These are phyloP conservation scores for Nasonia oneida DNA, from an alignment of 2,888 invertebrate genomes.

Conservation along the genomic window DNA sequence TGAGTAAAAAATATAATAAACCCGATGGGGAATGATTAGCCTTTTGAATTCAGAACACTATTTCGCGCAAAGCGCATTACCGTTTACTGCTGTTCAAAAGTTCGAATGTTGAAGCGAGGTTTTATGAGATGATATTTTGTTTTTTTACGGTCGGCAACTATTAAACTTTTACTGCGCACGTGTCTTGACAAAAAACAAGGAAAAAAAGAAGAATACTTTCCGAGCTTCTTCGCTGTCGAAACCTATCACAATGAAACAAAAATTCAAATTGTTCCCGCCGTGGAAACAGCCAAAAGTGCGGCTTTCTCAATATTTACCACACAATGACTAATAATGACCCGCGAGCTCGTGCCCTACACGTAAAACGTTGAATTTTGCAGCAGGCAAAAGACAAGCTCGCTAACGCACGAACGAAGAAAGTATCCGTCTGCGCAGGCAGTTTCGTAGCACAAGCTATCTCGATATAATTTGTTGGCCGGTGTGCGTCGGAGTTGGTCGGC, in stretches of 20 bases:
- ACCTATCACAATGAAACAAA: background rate
- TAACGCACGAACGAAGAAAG: background rate
- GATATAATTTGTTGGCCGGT: constrained; percentile 15
- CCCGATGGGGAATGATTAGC: background rate
- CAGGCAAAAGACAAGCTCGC: background rate
- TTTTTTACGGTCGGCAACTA: constrained; percentile 50
- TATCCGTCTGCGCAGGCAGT: background rate
- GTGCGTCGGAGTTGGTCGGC: constrained; percentile 1
- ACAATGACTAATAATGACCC: background rate
- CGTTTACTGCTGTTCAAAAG: constrained; percentile 36
- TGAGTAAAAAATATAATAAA: background rate
- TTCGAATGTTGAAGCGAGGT: constrained; percentile 31
- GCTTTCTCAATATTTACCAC: background rate
- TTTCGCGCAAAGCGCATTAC: constrained; percentile 18
- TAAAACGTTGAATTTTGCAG: background rate
- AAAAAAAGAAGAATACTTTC: background rate
- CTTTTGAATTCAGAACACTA: constrained; percentile 19
- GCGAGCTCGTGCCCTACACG: background rate
- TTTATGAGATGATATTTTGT: constrained; percentile 48
- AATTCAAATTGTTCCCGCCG: background rate
- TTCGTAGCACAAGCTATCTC: background rate
- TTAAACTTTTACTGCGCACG: constrained; percentile 42
- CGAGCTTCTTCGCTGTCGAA: background rate
- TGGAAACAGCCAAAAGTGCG: background rate
- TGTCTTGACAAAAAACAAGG: background rate